A percentile compares a stretch with the other conserved stretches of the same genome.
These are phyloP conservation scores for Pilophorus perplexus DNA, from an alignment of 2,888 invertebrate genomes.

Conservation along the genomic window DNA sequence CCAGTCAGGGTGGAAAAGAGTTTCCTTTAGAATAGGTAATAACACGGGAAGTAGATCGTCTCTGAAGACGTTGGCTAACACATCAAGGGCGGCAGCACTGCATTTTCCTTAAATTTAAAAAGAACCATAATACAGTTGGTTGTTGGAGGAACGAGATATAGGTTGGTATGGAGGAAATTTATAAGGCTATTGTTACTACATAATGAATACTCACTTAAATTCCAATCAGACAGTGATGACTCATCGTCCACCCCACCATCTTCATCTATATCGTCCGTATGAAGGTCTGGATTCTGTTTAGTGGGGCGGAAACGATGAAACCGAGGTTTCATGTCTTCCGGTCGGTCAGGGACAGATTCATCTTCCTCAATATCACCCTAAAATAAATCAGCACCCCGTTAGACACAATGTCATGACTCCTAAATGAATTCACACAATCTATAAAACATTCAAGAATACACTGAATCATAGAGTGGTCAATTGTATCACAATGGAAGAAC, in stretches of 20 bases:
- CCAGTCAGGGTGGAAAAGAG: slow-evolving; percentile 93
- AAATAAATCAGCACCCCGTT: too few species aligned
- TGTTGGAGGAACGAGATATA: too few species aligned
- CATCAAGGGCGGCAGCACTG: slow-evolving; percentile 96
- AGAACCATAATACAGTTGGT: neutral
- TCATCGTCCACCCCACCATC: slow-evolving; percentile 82
- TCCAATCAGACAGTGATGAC: slow-evolving; percentile 93
- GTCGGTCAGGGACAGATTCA: slow-evolving; percentile 93
- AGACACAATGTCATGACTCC: too few species aligned
- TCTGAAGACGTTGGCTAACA: slow-evolving; percentile 93
- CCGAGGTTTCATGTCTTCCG: slow-evolving; percentile 93
- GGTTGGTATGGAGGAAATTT: too few species aligned
- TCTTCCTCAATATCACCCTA: slow-evolving; percentile 96
- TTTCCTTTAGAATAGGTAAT: slow-evolving; percentile 94
- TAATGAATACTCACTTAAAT: slow-evolving; percentile 68
- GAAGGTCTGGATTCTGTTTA: slow-evolving; percentile 57
- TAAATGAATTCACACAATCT: too few species aligned
- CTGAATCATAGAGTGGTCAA: too few species aligned
- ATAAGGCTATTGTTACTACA: too few species aligned
- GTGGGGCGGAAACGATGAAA: slow-evolving; percentile 94
- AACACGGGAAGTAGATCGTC: slow-evolving; percentile 91
- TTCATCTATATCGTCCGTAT: slow-evolving; percentile 71
- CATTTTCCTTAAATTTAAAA: slow-evolving; percentile 67
- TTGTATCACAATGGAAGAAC: too few species aligned
- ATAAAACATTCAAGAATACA: too few species aligned